These are phyloP conservation scores for Muraenolepis orangiensis DNA, from an alignment of 2,797 vertebrate species.

Conservation along the genomic window DNA sequence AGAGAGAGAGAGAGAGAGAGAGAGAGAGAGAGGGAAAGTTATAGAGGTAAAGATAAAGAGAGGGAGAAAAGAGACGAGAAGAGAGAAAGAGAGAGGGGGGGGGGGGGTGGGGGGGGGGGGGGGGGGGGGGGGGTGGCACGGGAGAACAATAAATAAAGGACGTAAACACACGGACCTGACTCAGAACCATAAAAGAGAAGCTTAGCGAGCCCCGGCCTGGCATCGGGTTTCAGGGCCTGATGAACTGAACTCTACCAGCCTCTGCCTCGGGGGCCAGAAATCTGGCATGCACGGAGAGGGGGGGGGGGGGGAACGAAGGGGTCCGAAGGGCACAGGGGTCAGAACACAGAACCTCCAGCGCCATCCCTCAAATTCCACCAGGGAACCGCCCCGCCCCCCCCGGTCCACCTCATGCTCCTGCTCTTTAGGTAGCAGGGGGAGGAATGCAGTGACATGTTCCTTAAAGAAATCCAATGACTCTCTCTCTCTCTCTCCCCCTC, in stretches of 20 bases:
- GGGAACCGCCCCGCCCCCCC: slow-evolving; percentile 3
- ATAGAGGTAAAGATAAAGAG: too few species aligned
- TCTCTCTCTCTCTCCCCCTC: neutral
- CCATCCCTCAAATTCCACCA: slow-evolving; percentile 67
- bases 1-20: neutral
- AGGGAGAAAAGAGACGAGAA: neutral
- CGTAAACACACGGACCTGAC: slow-evolving; percentile 64
- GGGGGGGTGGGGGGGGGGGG: neutral
- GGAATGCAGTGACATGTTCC: slow-evolving; percentile 55
- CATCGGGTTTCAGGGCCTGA: slow-evolving; percentile 72
- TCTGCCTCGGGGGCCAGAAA: slow-evolving; percentile 71
- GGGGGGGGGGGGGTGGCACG: neutral
- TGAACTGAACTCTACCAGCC: slow-evolving; percentile 71
- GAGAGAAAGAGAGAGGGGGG: neutral
- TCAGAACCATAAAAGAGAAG: slow-evolving; percentile 63
- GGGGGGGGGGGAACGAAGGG: slow-evolving; percentile 11
- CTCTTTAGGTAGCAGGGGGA: slow-evolving; percentile 49
- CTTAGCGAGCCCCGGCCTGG: slow-evolving; percentile 56
- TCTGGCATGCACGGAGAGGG: slow-evolving; percentile 58
- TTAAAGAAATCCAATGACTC: slow-evolving; percentile 40
- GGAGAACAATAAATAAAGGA: slow-evolving; percentile 58
- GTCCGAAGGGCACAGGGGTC: slow-evolving; percentile 58
- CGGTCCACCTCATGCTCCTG: neutral
- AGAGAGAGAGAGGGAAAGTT: neutral
- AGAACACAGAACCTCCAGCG: slow-evolving; percentile 62